Percentiles rank a stretch among this genome's conserved stretches.
These are phyloP conservation scores for Coronaproctus castanopsis DNA, from an alignment of 2,888 invertebrate genomes.

Conservation along the genomic window DNA sequence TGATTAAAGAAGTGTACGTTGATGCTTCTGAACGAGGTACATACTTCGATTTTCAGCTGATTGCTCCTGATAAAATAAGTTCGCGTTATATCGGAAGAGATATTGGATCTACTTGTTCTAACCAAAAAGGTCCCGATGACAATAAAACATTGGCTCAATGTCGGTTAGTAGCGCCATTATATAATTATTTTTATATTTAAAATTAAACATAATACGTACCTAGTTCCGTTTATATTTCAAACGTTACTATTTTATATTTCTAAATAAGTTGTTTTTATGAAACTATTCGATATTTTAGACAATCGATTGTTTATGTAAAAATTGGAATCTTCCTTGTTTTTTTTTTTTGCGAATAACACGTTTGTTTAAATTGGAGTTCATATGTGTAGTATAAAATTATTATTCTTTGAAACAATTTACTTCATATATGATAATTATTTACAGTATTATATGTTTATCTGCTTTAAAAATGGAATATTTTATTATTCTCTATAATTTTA, in stretches of 20 bases:
- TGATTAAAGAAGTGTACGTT: conserved; percentile 95
- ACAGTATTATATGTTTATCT: too few relatives aligned
- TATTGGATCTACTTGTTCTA: conserved; percentile 84
- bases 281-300: too few relatives aligned
- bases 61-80: conserved; percentile 54
- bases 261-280: not conserved
- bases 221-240: not conserved
- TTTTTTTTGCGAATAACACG: too few relatives aligned
- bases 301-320: too few relatives aligned
- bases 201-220: conserved; percentile 1
- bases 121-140: conserved; percentile 83
- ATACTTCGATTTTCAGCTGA: conserved; percentile 87
- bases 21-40: conserved; percentile 91
- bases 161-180: conserved; percentile 25
- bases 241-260: conserved; percentile 12
- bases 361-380: too few relatives aligned
- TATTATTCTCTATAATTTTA: too few relatives aligned
- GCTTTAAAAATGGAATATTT: too few relatives aligned
- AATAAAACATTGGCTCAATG: conserved; percentile 68
- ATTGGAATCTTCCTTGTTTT: too few relatives aligned
- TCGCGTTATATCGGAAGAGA: conserved; percentile 77
- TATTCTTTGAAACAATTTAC: too few relatives aligned
- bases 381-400: too few relatives aligned
- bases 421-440: too few relatives aligned
- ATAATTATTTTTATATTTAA: not conserved